Conservation (phyloP, 2,888 invertebrate species). For the Synanthedon tipuliformis region DNA sequence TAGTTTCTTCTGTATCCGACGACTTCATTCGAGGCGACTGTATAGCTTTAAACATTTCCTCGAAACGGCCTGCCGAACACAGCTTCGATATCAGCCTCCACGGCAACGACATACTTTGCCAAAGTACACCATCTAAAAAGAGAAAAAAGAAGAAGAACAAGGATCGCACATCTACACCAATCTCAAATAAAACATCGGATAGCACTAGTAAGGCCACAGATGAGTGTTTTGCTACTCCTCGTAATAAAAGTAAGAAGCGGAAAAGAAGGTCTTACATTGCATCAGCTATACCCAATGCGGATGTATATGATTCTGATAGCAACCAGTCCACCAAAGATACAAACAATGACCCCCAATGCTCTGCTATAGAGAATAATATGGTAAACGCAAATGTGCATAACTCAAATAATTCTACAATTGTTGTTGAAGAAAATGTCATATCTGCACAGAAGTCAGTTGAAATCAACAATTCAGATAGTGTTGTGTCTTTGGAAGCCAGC, state of each 20-base stretch:
- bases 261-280: slow-evolving; percentile 47
- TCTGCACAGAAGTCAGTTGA: slow-evolving; percentile 1
- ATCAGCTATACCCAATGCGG: slow-evolving; percentile 45
- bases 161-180: slow-evolving; percentile 40
- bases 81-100: slow-evolving; percentile 64
- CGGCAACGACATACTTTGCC: slow-evolving; percentile 50
- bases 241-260: slow-evolving; percentile 53
- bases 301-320: slow-evolving; percentile 73
- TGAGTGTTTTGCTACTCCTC: slow-evolving; percentile 59
- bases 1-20: slow-evolving; percentile 61
- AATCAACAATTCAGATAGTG: slow-evolving; percentile 23
- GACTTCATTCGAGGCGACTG: slow-evolving; percentile 63
- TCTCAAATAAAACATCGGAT: slow-evolving; percentile 15
- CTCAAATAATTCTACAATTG: slow-evolving; percentile 45
- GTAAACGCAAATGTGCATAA: slow-evolving; percentile 66
- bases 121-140: slow-evolving; percentile 44
- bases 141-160: slow-evolving; percentile 55
- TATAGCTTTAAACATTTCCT: slow-evolving; percentile 60
- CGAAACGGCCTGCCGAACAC: slow-evolving; percentile 37
- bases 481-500: slow-evolving; percentile 9
- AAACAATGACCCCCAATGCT: slow-evolving; percentile 26
- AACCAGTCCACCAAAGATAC: slow-evolving; percentile 40
- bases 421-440: slow-evolving; percentile 15
- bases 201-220: slow-evolving; percentile 14
- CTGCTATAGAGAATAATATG: slow-evolving; percentile 46